Percentiles rank a stretch among this genome's conserved stretches.
Evolutionary conservation across 2,888 invertebrate species (phyloP).

Genomic region (Euplexia lucipara): DNA sequence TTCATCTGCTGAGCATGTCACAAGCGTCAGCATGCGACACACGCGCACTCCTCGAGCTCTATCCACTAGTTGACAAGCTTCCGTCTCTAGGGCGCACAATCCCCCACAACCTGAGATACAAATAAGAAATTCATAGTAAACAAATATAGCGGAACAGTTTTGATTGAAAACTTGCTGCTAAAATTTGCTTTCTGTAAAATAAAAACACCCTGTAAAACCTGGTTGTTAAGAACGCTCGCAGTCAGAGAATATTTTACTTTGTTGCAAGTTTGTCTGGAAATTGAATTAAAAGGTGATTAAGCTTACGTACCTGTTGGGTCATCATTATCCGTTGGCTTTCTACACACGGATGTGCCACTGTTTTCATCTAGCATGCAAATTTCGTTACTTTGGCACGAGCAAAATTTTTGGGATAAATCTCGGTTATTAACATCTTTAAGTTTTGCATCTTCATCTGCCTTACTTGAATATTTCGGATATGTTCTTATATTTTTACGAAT

Average conservation of each 20-base stretch:
- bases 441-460: constrained; percentile 71
- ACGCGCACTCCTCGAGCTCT: constrained; percentile 87
- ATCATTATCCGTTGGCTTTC: constrained; percentile 85
- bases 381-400: constrained; percentile 90
- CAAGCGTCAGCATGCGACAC: constrained; percentile 90
- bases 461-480: constrained; percentile 79
- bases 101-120: constrained; percentile 91
- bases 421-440: constrained; percentile 82
- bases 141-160: background rate
- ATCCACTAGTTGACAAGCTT: constrained; percentile 92
- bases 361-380: constrained; percentile 92
- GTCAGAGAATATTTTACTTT: background rate
- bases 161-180: background rate
- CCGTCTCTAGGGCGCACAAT: constrained; percentile 91
- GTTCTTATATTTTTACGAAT: constrained; percentile 87
- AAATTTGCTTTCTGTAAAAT: background rate
- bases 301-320: constrained; percentile 91
- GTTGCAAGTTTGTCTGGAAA: background rate
- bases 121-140: background rate
- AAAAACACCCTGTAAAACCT: background rate
- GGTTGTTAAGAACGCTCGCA: background rate
- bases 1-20: constrained; percentile 92
- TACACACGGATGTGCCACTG: constrained; percentile 91
- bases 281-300: background rate
- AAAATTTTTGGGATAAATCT: constrained; percentile 85